A percentile compares a stretch with the other conserved stretches of the same genome.
Conservation (phyloP, 2,888 invertebrate genomes). For the Agonopterix subpropinquella region DNA sequence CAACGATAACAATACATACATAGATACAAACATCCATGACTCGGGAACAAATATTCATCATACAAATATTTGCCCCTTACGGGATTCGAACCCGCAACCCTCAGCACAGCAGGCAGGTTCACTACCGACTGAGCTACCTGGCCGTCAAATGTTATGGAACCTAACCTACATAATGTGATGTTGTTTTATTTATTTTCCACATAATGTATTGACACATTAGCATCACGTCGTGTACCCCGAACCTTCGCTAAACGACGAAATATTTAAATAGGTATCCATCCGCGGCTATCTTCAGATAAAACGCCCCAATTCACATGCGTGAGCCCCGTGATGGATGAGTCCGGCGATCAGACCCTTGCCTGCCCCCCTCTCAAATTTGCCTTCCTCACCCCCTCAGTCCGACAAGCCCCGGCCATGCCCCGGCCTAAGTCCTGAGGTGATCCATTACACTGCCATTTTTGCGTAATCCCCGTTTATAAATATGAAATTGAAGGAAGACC, state of each 20-base stretch:
- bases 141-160: too few species aligned
- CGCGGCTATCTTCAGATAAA: conserved; percentile 72
- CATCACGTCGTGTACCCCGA: conserved; percentile 24
- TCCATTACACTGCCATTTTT: conserved; percentile 74
- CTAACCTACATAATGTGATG: conserved; percentile 7
- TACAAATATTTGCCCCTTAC: too few species aligned
- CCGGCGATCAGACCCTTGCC: conserved; percentile 69
- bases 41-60: too few species aligned
- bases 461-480: conserved; percentile 76
- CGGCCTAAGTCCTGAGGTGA: conserved; percentile 70
- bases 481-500: conserved; percentile 75
- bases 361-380: conserved; percentile 65
- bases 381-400: conserved; percentile 44
- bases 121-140: too few species aligned
- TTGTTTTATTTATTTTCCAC: conserved; percentile 4
- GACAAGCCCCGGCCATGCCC: conserved; percentile 21
- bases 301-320: conserved; percentile 75
- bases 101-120: too few species aligned
- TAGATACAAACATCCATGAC: too few species aligned
- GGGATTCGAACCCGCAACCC: too few species aligned
- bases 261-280: conserved; percentile 71
- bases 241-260: conserved; percentile 59
- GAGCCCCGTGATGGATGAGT: conserved; percentile 73
- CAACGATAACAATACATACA: too few species aligned
- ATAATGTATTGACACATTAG: conserved; percentile 29